phyloP scores from a whole-genome alignment of 2,888 invertebrate genomes.

The Pandemis corylana region DNA sequence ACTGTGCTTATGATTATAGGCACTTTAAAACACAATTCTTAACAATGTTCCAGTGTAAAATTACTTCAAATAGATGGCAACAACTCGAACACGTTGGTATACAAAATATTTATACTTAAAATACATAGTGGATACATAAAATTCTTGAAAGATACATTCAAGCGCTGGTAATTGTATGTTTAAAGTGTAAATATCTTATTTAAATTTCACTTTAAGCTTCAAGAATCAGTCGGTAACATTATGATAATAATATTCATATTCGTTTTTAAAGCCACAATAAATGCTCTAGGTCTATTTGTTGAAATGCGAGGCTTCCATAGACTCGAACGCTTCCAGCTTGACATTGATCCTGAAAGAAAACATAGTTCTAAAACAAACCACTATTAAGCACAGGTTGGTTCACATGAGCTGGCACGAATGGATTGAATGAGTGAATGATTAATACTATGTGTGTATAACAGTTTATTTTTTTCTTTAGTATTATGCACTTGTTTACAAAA shows the following conservation, averaged over 20 bases:
- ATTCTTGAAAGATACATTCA: neutral
- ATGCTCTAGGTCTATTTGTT: slow-evolving; percentile 68
- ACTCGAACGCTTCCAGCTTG: slow-evolving; percentile 84
- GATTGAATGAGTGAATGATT: no score
- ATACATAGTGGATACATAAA: slow-evolving; percentile 6
- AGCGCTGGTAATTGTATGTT: slow-evolving; percentile 9
- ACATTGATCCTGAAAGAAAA: slow-evolving; percentile 83
- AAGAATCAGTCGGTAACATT: neutral
- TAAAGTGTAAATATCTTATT: neutral
- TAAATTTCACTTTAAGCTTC: neutral
- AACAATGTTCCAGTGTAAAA: neutral
- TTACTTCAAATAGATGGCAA: neutral
- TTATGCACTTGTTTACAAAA: no score
- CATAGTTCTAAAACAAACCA: slow-evolving; percentile 22
- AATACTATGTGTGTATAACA: no score
- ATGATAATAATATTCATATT: neutral
- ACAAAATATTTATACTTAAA: slow-evolving; percentile 4
- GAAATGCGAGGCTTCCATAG: slow-evolving; percentile 87
- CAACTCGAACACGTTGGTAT: neutral
- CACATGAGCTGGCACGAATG: no score
- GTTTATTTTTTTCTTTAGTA: no score
- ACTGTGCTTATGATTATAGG: neutral
- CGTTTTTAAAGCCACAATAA: neutral
- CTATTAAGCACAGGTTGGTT: no score
- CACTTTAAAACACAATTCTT: neutral